Conservation (phyloP, 2,888 invertebrate species). For the Rhogogaster chlorosoma region DNA sequence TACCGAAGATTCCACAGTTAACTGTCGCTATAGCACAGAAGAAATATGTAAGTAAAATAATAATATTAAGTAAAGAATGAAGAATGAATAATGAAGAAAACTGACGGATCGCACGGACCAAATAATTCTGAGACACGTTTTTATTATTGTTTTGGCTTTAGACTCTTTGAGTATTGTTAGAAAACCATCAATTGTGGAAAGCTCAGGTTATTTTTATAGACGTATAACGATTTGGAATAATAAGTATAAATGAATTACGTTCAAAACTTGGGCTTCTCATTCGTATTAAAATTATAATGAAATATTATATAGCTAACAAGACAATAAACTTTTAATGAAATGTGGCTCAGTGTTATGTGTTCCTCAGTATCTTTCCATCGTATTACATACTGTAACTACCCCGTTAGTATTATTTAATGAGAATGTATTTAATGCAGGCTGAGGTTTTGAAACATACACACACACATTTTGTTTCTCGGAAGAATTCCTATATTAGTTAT, state of each 20-base stretch:
- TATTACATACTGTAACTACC: conserved; percentile 32
- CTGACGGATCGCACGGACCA: conserved; percentile 37
- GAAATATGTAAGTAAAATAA: conserved; percentile 50
- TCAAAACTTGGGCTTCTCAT: not conserved
- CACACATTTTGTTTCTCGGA: conserved; percentile 27
- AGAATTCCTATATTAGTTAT: conserved; percentile 48
- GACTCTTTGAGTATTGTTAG: conserved; percentile 9
- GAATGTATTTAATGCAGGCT: conserved; percentile 34
- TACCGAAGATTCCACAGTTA: conserved; percentile 48
- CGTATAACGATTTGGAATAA: not conserved
- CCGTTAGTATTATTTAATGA: conserved; percentile 47
- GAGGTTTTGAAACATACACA: conserved; percentile 7
- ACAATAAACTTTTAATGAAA: conserved; percentile 43
- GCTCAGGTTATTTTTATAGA: not conserved
- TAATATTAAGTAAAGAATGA: conserved; percentile 25
- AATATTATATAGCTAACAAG: conserved; percentile 21
- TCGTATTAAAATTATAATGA: not conserved
- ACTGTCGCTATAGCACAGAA: conserved; percentile 45
- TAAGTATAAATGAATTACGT: not conserved
- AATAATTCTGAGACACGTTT: conserved; percentile 42
- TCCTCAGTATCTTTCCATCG: conserved; percentile 31
- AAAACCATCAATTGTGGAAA: conserved; percentile 7
- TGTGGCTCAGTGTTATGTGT: conserved; percentile 38
- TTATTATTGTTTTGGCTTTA: conserved; percentile 5
- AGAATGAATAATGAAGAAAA: not conserved